These are phyloP conservation scores for Labeo catla DNA, from an alignment of 2,113 vertebrate species.

Conservation along the genomic window DNA sequence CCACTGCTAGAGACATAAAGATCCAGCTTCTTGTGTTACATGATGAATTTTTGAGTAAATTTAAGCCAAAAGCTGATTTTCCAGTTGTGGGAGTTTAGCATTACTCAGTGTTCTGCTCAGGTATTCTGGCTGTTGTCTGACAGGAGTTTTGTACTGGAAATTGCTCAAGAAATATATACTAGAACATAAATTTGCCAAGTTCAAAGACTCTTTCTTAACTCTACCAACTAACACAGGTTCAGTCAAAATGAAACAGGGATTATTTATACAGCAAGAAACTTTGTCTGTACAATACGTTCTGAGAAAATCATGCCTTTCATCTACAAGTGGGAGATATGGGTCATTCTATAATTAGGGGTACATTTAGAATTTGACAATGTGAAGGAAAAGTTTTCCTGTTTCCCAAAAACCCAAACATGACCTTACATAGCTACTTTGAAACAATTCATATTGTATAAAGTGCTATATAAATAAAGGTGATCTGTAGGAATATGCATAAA, in stretches of 20 bases:
- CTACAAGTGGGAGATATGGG: neutral
- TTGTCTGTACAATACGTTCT: neutral
- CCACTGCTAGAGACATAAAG: neutral
- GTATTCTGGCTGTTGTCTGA: neutral
- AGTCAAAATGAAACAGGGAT: neutral
- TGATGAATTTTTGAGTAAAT: neutral
- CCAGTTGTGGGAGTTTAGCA: slow-evolving; percentile 1
- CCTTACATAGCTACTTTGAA: no score
- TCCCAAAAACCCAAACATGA: no score
- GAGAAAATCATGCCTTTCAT: neutral
- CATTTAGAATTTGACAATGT: no score
- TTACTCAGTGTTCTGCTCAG: neutral
- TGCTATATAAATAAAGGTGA: no score
- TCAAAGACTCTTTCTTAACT: slow-evolving; percentile 13
- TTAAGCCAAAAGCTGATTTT: slow-evolving; percentile 3
- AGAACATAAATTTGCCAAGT: neutral
- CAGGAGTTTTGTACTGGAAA: neutral
- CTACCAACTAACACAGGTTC: neutral
- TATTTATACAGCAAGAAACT: neutral
- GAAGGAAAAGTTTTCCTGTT: no score
- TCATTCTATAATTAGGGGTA: no score
- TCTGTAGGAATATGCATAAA: no score
- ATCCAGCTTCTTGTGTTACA: neutral
- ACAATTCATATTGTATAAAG: no score
- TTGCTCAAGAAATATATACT: neutral